Conservation (phyloP, 2,797 vertebrate species). For the Setipinna tenuifilis region DNA sequence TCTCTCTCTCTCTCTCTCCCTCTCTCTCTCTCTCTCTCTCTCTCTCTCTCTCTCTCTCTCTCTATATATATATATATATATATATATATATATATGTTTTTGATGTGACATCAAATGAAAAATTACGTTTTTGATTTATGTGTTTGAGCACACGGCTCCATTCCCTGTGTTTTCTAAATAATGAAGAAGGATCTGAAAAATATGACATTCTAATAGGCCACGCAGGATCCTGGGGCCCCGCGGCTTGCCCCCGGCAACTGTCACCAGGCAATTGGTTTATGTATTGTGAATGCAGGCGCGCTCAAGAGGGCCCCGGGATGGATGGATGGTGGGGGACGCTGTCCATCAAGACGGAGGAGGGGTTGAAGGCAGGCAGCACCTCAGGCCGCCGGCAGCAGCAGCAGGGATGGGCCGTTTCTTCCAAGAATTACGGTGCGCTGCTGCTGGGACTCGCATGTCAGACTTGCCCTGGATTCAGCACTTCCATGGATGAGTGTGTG, state of each 20-base stretch:
- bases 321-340: neutral
- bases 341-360: neutral
- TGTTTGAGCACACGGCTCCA: neutral
- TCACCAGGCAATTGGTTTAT: conserved; percentile 11
- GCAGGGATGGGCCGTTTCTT: neutral
- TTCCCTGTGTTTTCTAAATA: neutral
- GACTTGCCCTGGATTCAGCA: neutral
- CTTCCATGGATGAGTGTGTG: neutral
- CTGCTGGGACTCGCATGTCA: conserved; percentile 1
- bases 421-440: neutral
- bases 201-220: conserved; percentile 17
- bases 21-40: too few relatives aligned
- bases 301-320: neutral
- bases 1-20: too few relatives aligned
- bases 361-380: neutral
- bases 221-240: neutral
- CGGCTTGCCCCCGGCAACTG: neutral
- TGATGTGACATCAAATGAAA: neutral
- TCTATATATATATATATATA: too few relatives aligned
- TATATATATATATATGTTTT: neutral
- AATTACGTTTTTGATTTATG: neutral
- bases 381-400: neutral
- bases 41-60: too few relatives aligned
- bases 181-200: conserved; percentile 16
- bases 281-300: neutral